Percentiles rank a stretch among this genome's conserved stretches.
Evolutionary conservation across 2,113 vertebrate genomes (phyloP).

Genomic region (Leuciscus idus): DNA sequence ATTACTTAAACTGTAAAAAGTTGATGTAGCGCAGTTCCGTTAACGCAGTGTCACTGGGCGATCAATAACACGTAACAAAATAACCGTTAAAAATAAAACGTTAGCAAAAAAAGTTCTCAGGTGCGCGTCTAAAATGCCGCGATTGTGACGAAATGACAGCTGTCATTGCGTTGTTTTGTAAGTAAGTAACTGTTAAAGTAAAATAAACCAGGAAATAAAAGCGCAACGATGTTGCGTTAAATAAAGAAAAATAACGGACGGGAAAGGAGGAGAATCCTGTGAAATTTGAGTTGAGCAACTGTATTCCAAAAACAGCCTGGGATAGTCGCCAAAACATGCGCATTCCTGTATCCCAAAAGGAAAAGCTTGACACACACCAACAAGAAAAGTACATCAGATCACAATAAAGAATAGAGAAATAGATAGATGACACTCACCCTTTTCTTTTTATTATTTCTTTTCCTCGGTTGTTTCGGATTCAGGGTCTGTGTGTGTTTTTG

Average conservation of each 20-base stretch:
- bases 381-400: conserved; percentile 1
- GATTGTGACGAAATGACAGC: conserved; percentile 7
- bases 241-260: background rate
- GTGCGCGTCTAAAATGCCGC: background rate
- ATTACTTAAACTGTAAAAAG: background rate
- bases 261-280: background rate
- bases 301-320: conserved; percentile 69
- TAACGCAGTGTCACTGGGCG: background rate
- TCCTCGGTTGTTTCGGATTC: conserved; percentile 78
- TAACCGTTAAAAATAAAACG: background rate
- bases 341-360: conserved; percentile 47
- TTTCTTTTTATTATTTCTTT: conserved; percentile 82
- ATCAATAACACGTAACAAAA: background rate
- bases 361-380: conserved; percentile 43
- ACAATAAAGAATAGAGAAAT: background rate
- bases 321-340: conserved; percentile 63
- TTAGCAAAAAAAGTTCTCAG: background rate
- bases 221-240: background rate
- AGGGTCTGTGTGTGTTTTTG: conserved; percentile 79
- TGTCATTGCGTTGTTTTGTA: background rate
- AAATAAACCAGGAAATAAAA: background rate
- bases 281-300: conserved; percentile 60
- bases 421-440: conserved; percentile 71
- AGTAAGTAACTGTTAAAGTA: background rate
- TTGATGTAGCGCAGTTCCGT: background rate